Evolutionary conservation across 2,888 invertebrate species (phyloP).

Genomic region (Barypeithes pellucidus): DNA sequence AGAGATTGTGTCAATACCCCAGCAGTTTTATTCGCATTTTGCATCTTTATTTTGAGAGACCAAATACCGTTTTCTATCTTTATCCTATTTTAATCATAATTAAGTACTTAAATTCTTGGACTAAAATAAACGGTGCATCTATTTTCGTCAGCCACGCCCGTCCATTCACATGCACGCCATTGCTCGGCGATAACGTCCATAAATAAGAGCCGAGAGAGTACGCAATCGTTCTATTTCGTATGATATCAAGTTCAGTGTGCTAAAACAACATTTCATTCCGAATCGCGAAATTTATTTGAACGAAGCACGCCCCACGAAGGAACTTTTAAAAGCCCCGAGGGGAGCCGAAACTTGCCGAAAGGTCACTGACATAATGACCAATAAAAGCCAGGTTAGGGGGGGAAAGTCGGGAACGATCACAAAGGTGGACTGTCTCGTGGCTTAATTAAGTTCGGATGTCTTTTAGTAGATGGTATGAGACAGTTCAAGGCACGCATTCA

Average conservation of each 20-base stretch:
- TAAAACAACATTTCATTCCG: slow-evolving; percentile 34
- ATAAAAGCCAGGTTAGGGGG: slow-evolving; percentile 41
- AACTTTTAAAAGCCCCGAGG: slow-evolving; percentile 31
- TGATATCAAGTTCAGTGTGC: slow-evolving; percentile 32
- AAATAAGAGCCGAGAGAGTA: slow-evolving; percentile 11
- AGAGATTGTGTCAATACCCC: no score
- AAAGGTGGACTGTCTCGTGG: slow-evolving; percentile 32
- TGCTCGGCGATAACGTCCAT: neutral
- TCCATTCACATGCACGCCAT: slow-evolving; percentile 19
- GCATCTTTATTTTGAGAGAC: no score
- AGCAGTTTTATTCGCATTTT: no score
- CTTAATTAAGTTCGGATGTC: slow-evolving; percentile 23
- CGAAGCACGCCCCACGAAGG: slow-evolving; percentile 41
- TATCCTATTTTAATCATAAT: no score
- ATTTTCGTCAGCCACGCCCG: neutral
- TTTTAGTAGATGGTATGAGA: neutral
- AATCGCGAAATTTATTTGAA: slow-evolving; percentile 41
- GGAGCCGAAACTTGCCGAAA: slow-evolving; percentile 35
- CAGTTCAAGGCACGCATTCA: neutral
- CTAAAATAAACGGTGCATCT: neutral
- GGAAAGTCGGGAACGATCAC: slow-evolving; percentile 43
- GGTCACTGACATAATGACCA: slow-evolving; percentile 52
- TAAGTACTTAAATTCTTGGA: no score
- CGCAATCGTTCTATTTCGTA: slow-evolving; percentile 13
- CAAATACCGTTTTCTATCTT: no score